phyloP scores from a whole-genome alignment of 2,797 vertebrate species.

The Carapus acus region DNA sequence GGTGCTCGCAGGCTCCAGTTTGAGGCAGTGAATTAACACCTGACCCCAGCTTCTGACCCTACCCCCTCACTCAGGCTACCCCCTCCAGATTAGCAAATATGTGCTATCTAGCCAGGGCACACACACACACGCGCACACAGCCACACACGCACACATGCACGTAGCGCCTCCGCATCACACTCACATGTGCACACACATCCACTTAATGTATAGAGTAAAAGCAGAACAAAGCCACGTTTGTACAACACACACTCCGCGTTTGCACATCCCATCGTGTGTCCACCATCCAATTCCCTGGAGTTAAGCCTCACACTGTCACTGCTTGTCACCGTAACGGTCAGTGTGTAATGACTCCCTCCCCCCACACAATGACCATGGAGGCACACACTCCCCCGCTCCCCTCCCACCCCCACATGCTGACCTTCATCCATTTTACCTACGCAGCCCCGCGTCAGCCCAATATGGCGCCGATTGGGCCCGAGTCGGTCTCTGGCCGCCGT shows the following conservation, averaged over 20 bases:
- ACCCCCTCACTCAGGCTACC: constrained; percentile 49
- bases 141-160: constrained; percentile 10
- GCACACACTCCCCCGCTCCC: constrained; percentile 29
- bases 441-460: background rate
- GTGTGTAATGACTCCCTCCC: constrained; percentile 61
- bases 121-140: constrained; percentile 28
- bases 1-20: constrained; percentile 47
- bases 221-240: constrained; percentile 26
- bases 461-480: constrained; percentile 9
- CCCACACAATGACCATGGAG: constrained; percentile 51
- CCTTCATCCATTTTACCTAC: constrained; percentile 54
- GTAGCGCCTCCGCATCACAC: constrained; percentile 21
- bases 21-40: constrained; percentile 72
- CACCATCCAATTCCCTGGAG: constrained; percentile 52
- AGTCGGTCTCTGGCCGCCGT: no score
- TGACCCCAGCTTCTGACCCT: constrained; percentile 65
- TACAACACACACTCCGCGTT: constrained; percentile 45
- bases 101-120: constrained; percentile 55
- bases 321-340: constrained; percentile 63
- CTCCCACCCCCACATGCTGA: constrained; percentile 31
- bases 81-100: constrained; percentile 66
- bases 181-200: constrained; percentile 29
- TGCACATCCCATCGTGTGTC: constrained; percentile 41
- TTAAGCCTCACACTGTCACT: constrained; percentile 52
- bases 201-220: constrained; percentile 45